Base-by-base conservation (phyloP, 2,888 invertebrate species). In the Agonopterix subpropinquella region DNA sequence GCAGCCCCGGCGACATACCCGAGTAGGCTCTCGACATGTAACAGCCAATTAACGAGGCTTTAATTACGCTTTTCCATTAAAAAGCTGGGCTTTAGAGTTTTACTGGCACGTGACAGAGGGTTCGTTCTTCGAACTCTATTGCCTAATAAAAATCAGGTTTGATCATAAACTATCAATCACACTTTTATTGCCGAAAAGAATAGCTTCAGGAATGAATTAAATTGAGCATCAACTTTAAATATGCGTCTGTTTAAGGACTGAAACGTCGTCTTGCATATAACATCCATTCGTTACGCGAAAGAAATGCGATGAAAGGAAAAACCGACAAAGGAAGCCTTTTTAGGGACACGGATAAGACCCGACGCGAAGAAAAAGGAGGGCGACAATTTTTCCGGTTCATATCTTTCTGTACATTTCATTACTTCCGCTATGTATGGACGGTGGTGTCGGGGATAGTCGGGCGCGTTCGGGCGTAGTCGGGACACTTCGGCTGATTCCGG, bases 301-400 rank as follows among this genome's bases (percentile, higher is more conserved):
- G 64, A 65, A 65, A 69, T 62, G 67, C 70, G 73, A 59, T 77
- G 75, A 79, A 80, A 73, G 71, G 73, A 72, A 70, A 79, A 76
- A 69, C 73, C 72, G 71, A 73, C 74, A 78, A 73, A 74, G 67
- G 69, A 73, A 75, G 64, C 69, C 70, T 73, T 77, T 78, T 78
- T 73, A 72, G 35, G 36, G 71, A 71, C 67, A 61, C 64, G 73
- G 71, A 77, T 77, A 81, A 77, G 73, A 77, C 69, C 72, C 68
- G 74, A 76, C 74, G 76, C 69, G 74, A 79, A 78, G 80, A 80
- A 85, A 83, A 83, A 80, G 66, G 80, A 81, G 74, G 77, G 76
- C 82, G 84, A 80, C 82, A 79, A 80, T 86, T 87, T 86, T 85
- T 87, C 83, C 86, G 85, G 83, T 84, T 86, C 86, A 86, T 84